These are phyloP conservation scores for Myanophis thanlyinensis DNA, from an alignment of 2,113 vertebrate species.

Conservation along the genomic window DNA sequence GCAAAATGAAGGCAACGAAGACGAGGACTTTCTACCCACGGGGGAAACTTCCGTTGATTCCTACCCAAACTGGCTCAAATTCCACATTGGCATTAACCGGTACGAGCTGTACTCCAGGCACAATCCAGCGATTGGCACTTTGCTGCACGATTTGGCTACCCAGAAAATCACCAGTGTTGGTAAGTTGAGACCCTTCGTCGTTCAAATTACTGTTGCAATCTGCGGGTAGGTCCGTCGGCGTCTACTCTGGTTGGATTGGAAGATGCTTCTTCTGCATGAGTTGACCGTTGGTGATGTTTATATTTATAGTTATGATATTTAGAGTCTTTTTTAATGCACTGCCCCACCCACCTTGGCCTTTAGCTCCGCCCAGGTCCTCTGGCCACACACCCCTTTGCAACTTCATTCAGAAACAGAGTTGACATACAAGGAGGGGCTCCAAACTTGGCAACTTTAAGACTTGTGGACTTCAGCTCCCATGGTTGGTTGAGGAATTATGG, in stretches of 20 bases:
- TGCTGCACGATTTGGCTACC: slow-evolving; percentile 87
- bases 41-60: slow-evolving; percentile 83
- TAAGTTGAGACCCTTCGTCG: slow-evolving; percentile 68
- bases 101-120: slow-evolving; percentile 93
- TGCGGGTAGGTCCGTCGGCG: not conserved
- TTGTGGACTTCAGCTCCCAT: not conserved
- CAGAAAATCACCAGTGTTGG: slow-evolving; percentile 97
- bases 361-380: not conserved
- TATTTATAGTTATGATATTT: not conserved
- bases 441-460: not conserved
- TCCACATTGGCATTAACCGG: slow-evolving; percentile 97
- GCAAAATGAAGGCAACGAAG: slow-evolving; percentile 78
- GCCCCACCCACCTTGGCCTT: not conserved
- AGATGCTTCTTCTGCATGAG: slow-evolving; percentile 28
- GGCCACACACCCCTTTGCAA: not conserved
- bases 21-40: slow-evolving; percentile 81
- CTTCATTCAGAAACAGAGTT: too few relatives aligned
- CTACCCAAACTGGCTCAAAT: slow-evolving; percentile 98
- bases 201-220: not conserved
- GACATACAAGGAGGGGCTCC: not conserved
- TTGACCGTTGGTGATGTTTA: not conserved
- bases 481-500: too few relatives aligned
- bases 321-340: not conserved
- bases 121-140: slow-evolving; percentile 86
- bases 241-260: slow-evolving; percentile 17